phyloP scores from a whole-genome alignment of 2,797 vertebrate genomes.

The Tragopan temminckii region DNA sequence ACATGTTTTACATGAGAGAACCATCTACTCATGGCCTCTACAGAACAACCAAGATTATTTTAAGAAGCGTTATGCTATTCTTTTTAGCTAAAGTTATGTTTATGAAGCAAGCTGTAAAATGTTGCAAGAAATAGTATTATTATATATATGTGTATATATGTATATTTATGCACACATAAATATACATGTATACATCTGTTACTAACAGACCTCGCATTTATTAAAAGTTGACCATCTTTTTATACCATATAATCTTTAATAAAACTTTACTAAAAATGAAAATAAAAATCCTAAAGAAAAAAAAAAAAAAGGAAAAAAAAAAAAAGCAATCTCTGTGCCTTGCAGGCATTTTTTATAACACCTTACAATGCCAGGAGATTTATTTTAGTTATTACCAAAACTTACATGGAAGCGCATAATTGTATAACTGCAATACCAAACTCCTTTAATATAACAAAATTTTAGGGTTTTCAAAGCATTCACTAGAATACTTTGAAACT shows the following conservation, averaged over 20 bases:
- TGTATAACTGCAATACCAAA: neutral
- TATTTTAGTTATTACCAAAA: neutral
- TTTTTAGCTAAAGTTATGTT: neutral
- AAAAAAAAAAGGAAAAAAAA: neutral
- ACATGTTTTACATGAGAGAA: neutral
- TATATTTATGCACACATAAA: neutral
- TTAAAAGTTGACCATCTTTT: neutral
- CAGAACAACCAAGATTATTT: neutral
- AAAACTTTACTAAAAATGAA: neutral
- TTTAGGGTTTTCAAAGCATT: neutral
- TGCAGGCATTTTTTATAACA: neutral
- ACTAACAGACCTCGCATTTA: neutral
- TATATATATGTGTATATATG: neutral
- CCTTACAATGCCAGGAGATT: neutral
- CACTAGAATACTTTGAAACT: neutral
- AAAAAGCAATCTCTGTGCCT: neutral
- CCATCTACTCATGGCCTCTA: accelerated
- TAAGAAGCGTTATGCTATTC: neutral
- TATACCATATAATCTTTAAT: neutral
- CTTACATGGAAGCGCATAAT: neutral
- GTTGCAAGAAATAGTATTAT: neutral
- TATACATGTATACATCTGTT: no score
- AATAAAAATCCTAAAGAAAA: neutral
- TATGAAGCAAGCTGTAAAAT: neutral
- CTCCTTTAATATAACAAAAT: neutral